These are phyloP conservation scores for Chromobotia macracanthus DNA, from an alignment of 2,797 vertebrate genomes.

Conservation along the genomic window DNA sequence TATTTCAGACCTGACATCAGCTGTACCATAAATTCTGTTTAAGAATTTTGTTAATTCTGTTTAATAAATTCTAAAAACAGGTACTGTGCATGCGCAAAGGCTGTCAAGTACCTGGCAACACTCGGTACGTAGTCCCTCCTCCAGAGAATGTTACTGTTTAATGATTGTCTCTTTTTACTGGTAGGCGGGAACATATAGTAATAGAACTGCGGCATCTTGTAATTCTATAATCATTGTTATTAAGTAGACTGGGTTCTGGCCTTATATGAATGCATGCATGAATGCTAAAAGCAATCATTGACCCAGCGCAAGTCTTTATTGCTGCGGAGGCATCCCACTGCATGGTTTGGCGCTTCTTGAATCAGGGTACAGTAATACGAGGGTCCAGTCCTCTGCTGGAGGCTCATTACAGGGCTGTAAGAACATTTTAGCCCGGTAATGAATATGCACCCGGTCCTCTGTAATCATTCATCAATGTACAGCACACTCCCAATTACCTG, in stretches of 20 bases:
- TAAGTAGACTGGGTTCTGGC: neutral
- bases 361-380: constrained; percentile 1
- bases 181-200: no score
- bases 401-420: constrained; percentile 48
- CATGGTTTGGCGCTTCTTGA: constrained; percentile 3
- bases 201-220: no score
- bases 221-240: neutral
- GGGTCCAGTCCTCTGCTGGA: constrained; percentile 29
- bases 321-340: neutral
- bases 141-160: no score
- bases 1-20: no score
- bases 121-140: no score
- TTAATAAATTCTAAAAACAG: no score
- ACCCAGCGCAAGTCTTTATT: constrained; percentile 4
- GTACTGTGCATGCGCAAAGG: no score
- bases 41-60: no score
- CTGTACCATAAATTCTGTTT: no score
- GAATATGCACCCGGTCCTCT: constrained; percentile 55
- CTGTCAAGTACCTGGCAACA: no score
- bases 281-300: neutral
- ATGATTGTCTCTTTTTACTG: no score
- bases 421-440: constrained; percentile 59
- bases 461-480: constrained; percentile 63
- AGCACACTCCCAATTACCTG: constrained; percentile 52
- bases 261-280: constrained; percentile 9